Base-by-base conservation (phyloP, 2,888 invertebrate genomes). In the Argynnis bischoffii region DNA sequence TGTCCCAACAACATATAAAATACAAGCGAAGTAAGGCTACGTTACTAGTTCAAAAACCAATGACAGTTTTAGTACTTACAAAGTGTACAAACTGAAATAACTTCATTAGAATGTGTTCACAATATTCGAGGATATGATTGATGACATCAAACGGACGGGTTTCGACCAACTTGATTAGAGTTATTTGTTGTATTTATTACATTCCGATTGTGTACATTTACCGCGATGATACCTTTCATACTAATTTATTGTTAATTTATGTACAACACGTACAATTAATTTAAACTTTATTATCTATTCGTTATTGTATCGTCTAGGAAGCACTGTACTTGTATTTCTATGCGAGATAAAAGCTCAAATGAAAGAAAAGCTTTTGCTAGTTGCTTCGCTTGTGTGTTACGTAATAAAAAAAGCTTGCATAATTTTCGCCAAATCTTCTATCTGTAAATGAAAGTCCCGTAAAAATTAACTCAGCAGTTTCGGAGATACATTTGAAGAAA, bases 191-290 rank as follows among this genome's bases (percentile, higher is more conserved):
- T n/a, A n/a, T n/a, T 48, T 59, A 50, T 6, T 31, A 48, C 48
- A 48, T 48, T n/a, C 26, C 13, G n/a, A 16, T 48, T 59, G 31
- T 26, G 79, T 82, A 47, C 41, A 64, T 66, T 46, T 59, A 26
- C 2, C 63, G 66, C 18, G 41, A 26, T 59, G 6, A 48, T 59
- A n/a, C 47, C 15, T n/a, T 13, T 47, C 11, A 6, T 8, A 21
- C 16, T 26, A 26, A 14, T 53, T 5, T 26, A 21, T 53, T 53
- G 13, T 4, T 26, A 6, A 53, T 21, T 21, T 21, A 18, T 0
- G 6, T 18, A 11, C 6, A 41, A 18, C 13, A 55, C n/a, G 0
- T 15, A 55, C 1, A 55, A 41, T 56, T 35, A 35, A 35, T 35
- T 35, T 8, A 35, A 41, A 41, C 11, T 41, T 41, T 11, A 41